These are phyloP conservation scores for Podotricha telesiphe DNA, from an alignment of 2,888 invertebrate genomes.

Conservation along the genomic window DNA sequence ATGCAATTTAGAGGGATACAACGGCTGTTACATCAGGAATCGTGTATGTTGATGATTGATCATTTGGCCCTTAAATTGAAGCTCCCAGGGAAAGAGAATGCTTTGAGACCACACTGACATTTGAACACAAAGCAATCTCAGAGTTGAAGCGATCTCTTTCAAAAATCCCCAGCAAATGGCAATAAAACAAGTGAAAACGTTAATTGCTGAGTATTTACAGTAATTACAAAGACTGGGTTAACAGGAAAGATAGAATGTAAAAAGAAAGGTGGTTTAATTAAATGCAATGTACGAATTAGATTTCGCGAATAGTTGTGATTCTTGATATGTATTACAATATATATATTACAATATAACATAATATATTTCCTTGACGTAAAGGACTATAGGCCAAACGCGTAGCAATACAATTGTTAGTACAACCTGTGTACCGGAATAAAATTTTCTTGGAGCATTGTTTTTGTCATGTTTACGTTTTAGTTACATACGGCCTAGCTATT, in stretches of 20 bases:
- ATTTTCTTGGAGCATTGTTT: constrained; percentile 64
- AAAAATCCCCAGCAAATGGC: constrained; percentile 12
- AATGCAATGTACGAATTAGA: constrained; percentile 11
- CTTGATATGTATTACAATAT: background rate
- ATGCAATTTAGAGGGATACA: constrained; percentile 66
- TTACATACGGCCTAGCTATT: constrained; percentile 59
- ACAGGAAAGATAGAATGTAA: constrained; percentile 2
- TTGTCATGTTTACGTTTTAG: constrained; percentile 68
- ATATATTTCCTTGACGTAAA: constrained; percentile 21
- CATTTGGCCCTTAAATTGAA: constrained; percentile 48
- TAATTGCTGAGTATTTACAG: constrained; percentile 23
- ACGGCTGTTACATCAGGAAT: constrained; percentile 50
- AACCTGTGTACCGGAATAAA: constrained; percentile 67
- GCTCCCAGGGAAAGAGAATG: constrained; percentile 42
- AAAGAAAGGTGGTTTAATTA: constrained; percentile 17
- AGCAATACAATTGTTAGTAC: constrained; percentile 50
- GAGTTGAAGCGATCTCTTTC: constrained; percentile 7
- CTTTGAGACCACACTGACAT: constrained; percentile 40
- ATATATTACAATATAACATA: background rate
- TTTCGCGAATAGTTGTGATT: background rate
- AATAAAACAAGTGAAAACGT: constrained; percentile 28
- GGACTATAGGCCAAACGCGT: constrained; percentile 39
- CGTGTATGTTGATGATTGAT: constrained; percentile 52
- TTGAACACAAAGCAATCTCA: constrained; percentile 32
- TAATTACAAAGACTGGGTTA: constrained; percentile 19